Base-by-base conservation (phyloP, 1,140 invertebrate genomes). In the Nixonia krombeini region DNA sequence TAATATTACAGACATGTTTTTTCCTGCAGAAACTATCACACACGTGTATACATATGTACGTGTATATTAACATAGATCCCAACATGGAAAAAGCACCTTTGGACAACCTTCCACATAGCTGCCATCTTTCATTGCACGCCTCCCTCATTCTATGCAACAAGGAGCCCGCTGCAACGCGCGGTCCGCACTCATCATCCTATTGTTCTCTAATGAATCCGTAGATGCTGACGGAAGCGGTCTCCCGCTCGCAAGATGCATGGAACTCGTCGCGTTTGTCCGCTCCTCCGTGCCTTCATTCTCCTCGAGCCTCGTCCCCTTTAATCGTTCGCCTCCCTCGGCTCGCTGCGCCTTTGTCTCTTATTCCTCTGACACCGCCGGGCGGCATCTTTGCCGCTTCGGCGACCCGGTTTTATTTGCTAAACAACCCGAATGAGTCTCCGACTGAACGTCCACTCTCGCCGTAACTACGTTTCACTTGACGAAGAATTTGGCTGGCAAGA, bases 131-230 rank as follows among this genome's bases (percentile, higher is more conserved):
- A 65, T 65, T 5, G 13, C 26, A 7, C 10, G 7, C 8, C 17
- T 38, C 15, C 28, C 50, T 62, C 44, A 63, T 63, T 63, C 46
- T 38, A 51, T 63, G 55, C 59, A 63, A 63, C 45, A 63, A 40
- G 45, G 18, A 63, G 52, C 61, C 53, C 52, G 35, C 58, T 65
- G 50, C 55, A 58, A 58, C 28, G 37, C 41, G 33, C 45, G 40
- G 56, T 25, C 55, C 53, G 67, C 62, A 76, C 77, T 82, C 78
- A 80, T 83, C 77, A 78, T 81, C 75, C 80, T 75, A 84, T 84
- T 84, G 80, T 84, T 82, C 81, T 82, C 76, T 84, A 84, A 84
- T 84, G 81, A 82, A 84, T 82, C 78, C 76, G 76, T 82, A 79
- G 79, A 80, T 76, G 75, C 80, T 81, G 79, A 82, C 77, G 79